Percentiles rank a stretch among this genome's conserved stretches.
Evolutionary conservation across 2,113 vertebrate genomes (phyloP).

Genomic region (Aegithalos caudatus): DNA sequence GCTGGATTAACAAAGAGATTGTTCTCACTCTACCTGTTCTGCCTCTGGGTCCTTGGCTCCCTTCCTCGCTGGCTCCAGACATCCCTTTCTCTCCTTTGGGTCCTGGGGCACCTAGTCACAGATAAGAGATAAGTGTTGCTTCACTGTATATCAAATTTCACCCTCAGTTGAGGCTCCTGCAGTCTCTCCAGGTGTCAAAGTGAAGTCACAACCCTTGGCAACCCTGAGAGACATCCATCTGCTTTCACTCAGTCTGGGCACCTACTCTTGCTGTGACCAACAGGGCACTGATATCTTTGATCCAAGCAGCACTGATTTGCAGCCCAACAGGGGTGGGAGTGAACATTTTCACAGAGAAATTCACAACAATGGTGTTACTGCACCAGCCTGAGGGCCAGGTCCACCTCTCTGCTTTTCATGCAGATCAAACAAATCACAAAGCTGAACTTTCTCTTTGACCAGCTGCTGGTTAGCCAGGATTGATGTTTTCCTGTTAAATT

Average conservation of each 20-base stretch:
- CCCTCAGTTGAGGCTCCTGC: neutral
- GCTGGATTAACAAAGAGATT: neutral
- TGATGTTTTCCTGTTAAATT: neutral
- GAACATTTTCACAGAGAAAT: neutral
- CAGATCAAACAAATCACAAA: neutral
- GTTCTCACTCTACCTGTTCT: constrained; percentile 45
- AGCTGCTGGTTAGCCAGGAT: neutral
- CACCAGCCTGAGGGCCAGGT: neutral
- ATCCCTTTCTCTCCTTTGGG: constrained; percentile 48
- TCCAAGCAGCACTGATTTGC: neutral
- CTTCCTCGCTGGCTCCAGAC: neutral
- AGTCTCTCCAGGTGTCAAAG: neutral
- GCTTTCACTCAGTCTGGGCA: neutral
- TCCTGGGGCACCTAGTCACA: constrained; percentile 50
- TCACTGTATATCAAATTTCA: neutral
- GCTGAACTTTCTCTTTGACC: neutral
- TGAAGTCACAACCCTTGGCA: neutral
- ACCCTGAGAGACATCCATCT: neutral
- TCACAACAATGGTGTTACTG: neutral
- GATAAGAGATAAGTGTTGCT: neutral
- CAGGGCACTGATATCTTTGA: neutral
- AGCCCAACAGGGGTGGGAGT: neutral
- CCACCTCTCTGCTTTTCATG: neutral
- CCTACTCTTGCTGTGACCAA: neutral
- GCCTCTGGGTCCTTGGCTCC: constrained; percentile 36